These are phyloP conservation scores for Sebastolobus altivelis DNA, from an alignment of 2,797 vertebrate species.

Conservation along the genomic window DNA sequence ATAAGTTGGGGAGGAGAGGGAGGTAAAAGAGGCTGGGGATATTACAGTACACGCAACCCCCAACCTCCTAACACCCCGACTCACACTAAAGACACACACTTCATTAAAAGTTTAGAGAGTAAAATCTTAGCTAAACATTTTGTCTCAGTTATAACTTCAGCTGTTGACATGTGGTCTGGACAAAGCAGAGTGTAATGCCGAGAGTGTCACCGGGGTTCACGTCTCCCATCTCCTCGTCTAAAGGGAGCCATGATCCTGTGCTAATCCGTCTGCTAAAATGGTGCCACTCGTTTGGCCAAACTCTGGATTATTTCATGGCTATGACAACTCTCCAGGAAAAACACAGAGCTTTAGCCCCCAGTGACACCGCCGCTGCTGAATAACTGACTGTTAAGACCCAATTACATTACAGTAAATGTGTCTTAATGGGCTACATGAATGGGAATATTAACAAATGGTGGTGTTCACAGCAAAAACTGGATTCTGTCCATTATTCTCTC, in stretches of 20 bases:
- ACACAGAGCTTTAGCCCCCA: not conserved
- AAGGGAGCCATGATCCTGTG: slow-evolving; percentile 66
- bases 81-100: slow-evolving; percentile 3
- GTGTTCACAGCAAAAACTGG: not conserved
- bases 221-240: slow-evolving; percentile 43
- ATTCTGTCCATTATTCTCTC: not conserved
- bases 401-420: not conserved
- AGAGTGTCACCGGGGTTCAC: slow-evolving; percentile 34
- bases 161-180: slow-evolving; percentile 26
- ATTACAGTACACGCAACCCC: slow-evolving; percentile 32
- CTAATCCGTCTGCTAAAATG: slow-evolving; percentile 64
- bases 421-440: not conserved
- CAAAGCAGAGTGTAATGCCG: not conserved
- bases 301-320: slow-evolving; percentile 42
- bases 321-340: slow-evolving; percentile 50
- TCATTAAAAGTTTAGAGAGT: slow-evolving; percentile 10
- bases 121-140: slow-evolving; percentile 28
- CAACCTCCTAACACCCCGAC: not conserved
- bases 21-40: slow-evolving; percentile 44
- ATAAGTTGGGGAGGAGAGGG: slow-evolving; percentile 61
- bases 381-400: not conserved
- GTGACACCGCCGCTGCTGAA: slow-evolving; percentile 6
- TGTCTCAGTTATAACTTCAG: slow-evolving; percentile 26
- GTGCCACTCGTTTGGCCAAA: slow-evolving; percentile 41
- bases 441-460: not conserved